Conservation (phyloP, 2,113 vertebrate species). For the Rhinolophus sinicus region DNA sequence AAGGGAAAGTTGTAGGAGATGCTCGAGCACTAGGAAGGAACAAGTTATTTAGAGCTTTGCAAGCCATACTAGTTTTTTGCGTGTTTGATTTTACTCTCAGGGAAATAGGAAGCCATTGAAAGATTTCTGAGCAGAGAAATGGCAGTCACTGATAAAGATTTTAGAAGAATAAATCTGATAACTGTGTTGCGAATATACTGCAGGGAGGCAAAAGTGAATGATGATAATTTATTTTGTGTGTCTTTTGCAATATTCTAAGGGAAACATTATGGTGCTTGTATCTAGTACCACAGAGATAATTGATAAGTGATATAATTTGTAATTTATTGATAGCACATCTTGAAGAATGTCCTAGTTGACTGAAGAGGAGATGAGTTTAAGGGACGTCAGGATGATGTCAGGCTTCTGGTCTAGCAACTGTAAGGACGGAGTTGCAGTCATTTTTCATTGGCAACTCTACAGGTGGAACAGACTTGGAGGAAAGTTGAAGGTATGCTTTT, state of each 20-base stretch:
- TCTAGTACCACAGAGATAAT: not conserved
- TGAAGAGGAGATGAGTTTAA: not conserved
- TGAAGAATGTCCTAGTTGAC: not conserved
- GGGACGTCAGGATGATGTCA: not conserved
- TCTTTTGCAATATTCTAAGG: not conserved
- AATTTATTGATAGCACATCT: not conserved
- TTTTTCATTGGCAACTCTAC: not conserved
- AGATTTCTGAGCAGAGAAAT: not conserved
- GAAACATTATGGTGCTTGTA: not conserved
- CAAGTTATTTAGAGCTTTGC: not conserved
- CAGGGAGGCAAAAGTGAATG: not conserved
- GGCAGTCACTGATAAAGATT: not conserved
- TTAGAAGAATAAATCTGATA: not conserved
- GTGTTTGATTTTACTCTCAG: not conserved
- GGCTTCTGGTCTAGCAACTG: not conserved
- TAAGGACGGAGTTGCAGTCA: not conserved
- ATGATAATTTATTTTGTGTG: not conserved
- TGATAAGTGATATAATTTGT: not conserved
- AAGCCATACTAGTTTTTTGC: not conserved
- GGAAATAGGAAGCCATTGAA: not conserved
- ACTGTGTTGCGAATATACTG: not conserved
- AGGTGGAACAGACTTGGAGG: not conserved
- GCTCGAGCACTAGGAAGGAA: not conserved
- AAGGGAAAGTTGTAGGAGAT: not conserved
- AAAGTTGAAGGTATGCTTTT: not conserved